Percentiles rank a stretch among this genome's conserved stretches.
Conservation (phyloP, 2,888 invertebrate genomes). For the Ophion costatus region DNA sequence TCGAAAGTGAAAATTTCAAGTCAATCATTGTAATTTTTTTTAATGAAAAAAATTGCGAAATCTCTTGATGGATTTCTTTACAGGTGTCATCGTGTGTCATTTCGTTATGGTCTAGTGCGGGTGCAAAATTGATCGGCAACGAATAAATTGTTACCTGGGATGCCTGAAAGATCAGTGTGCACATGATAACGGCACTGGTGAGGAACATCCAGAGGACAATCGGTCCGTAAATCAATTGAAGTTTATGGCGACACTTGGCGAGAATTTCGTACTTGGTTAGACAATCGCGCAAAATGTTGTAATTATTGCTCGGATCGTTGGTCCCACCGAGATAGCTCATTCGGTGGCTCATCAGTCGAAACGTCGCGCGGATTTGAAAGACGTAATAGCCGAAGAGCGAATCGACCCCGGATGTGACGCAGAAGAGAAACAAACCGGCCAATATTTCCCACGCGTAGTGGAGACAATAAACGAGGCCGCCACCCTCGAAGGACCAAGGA, state of each 20-base stretch:
- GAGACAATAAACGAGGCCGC: constrained; percentile 50
- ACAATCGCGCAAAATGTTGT: constrained; percentile 36
- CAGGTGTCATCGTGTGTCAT: too few relatives aligned
- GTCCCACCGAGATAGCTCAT: constrained; percentile 44
- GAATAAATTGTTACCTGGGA: constrained; percentile 53
- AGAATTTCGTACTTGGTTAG: constrained; percentile 53
- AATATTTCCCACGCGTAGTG: constrained; percentile 61
- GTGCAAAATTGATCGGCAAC: neutral
- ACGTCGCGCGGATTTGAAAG: constrained; percentile 58
- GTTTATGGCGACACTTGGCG: constrained; percentile 44
- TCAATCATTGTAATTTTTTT: too few relatives aligned
- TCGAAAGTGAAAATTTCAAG: too few relatives aligned
- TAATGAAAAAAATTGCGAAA: too few relatives aligned
- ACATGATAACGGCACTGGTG: constrained; percentile 64
- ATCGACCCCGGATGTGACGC: constrained; percentile 64
- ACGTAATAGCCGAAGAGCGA: constrained; percentile 65
- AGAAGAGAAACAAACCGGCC: constrained; percentile 53
- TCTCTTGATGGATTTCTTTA: too few relatives aligned
- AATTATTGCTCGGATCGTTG: constrained; percentile 2
- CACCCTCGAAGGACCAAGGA: constrained; percentile 61
- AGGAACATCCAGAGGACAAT: constrained; percentile 59
- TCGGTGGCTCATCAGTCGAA: constrained; percentile 48
- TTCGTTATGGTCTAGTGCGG: neutral
- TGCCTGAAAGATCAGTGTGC: constrained; percentile 62
- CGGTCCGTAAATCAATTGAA: constrained; percentile 64